phyloP scores from a whole-genome alignment of 2,888 invertebrate species.

The Callyntrura sp. region DNA sequence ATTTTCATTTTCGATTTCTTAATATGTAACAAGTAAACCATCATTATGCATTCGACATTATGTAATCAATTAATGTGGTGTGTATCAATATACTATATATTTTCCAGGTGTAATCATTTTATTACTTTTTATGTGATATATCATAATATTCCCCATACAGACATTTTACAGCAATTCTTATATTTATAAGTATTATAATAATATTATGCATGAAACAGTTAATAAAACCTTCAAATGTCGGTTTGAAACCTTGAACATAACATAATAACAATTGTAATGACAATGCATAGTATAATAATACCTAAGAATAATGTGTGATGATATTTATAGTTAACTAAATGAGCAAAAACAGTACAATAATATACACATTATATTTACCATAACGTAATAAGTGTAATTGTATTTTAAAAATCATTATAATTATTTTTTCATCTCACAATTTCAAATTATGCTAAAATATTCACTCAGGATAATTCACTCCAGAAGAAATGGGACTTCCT shows the following conservation, averaged over 20 bases:
- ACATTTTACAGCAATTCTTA: constrained; percentile 2
- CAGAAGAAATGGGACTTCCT: constrained; percentile 57
- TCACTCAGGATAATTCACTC: constrained; percentile 58
- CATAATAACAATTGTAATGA: background rate
- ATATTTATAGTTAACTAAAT: constrained; percentile 64
- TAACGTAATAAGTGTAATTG: background rate
- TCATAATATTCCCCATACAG: background rate
- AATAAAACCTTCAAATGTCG: constrained; percentile 28
- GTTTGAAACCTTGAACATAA: background rate
- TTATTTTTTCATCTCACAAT: constrained; percentile 46
- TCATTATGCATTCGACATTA: too few relatives aligned
- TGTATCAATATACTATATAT: too few relatives aligned
- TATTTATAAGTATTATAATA: too few relatives aligned
- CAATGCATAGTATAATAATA: background rate
- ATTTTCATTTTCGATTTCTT: too few relatives aligned
- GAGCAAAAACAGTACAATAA: constrained; percentile 72
- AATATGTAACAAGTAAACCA: too few relatives aligned
- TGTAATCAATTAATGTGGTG: too few relatives aligned
- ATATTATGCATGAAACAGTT: background rate
- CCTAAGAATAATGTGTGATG: background rate
- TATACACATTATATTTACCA: constrained; percentile 15
- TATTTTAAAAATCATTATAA: constrained; percentile 25
- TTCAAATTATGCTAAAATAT: background rate
- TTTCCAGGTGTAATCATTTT: constrained; percentile 7
- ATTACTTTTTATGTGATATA: background rate